Base-by-base conservation (phyloP, 2,797 vertebrate genomes). In the Sebastes taczanowskii region DNA sequence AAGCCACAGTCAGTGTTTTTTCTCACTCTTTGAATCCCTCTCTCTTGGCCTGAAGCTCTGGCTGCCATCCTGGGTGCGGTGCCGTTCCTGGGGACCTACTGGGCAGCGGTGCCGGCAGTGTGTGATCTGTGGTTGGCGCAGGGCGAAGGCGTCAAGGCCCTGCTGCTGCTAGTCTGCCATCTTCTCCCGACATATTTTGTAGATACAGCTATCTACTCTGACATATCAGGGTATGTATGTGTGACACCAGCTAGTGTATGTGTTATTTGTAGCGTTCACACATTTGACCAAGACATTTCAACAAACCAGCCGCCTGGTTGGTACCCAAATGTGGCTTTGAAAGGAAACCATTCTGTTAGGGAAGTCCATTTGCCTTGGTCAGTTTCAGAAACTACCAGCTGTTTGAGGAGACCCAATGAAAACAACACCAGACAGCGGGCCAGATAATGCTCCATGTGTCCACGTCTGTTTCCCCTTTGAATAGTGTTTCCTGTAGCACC, bases 191-290 rank as follows among this genome's bases (percentile, higher is more conserved):
- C 98, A 0, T 99, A 99, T 87, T 99, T 97, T 77, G 98, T 99
- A 56, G 99, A 99, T 82, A 99, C 99, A 18, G 98, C 99, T 14
- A 99, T 99, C 92, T 99, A 99, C 93, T 99, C 97, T 0, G 99
- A 99, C 91, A 99, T 99, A 93, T 99, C 99, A 7, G 99, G 99
- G 99, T 99, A 81, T 1, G 90, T 72, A 9, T 42, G 56, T 10
- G 10, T 23, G 59, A 64, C 49, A 25, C 58, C 46, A 52, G 38
- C 66, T 58, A 53, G 22, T 70, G 30, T 66, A 61, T 29, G 49
- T 62, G 22, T 49, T 70, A 35, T 78, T 30, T 14, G 9, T 1
- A 27, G 30, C 13, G 25, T 27, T 27, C 25, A 32, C 7, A 69
- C 61, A 70, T 63, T 61, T 58, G 32, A 22, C 8, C 11, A 59